A percentile compares a stretch with the other conserved stretches of the same genome.
phyloP scores from a whole-genome alignment of 2,113 vertebrate species.

The Blennius ocellaris region DNA sequence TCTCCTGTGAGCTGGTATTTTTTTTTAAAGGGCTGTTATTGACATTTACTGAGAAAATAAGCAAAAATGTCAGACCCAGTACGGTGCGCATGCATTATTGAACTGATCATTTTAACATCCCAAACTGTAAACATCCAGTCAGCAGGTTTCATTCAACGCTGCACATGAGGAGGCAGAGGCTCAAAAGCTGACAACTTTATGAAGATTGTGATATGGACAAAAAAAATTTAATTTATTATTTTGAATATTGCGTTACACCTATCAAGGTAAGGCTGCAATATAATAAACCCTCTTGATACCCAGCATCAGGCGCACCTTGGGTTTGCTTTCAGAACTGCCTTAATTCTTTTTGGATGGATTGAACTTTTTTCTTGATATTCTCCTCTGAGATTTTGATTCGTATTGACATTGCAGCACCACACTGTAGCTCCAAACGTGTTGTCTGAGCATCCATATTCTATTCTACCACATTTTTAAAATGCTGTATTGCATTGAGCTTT shows the following conservation, averaged over 20 bases:
- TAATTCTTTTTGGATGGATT: no score
- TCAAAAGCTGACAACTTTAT: background rate
- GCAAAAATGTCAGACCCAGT: slow-evolving; percentile 39
- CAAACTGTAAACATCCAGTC: background rate
- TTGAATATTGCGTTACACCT: background rate
- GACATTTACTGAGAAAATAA: slow-evolving; percentile 54
- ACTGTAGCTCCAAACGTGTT: no score
- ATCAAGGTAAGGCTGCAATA: background rate
- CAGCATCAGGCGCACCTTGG: no score
- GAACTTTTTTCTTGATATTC: no score
- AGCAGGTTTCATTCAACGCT: background rate
- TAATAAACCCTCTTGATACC: background rate
- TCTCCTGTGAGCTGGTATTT: slow-evolving; percentile 67
- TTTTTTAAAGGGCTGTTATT: slow-evolving; percentile 42
- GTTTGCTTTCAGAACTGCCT: no score
- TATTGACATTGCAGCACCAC: no score
- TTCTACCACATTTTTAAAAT: no score
- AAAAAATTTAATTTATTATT: background rate
- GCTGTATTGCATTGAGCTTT: no score
- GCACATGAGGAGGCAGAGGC: background rate
- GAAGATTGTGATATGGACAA: background rate
- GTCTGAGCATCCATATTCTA: no score
- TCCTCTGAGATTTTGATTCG: no score
- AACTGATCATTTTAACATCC: background rate
- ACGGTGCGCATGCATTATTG: background rate